phyloP scores from a whole-genome alignment of 2,113 vertebrate genomes.

The Gambusia holbrooki region DNA sequence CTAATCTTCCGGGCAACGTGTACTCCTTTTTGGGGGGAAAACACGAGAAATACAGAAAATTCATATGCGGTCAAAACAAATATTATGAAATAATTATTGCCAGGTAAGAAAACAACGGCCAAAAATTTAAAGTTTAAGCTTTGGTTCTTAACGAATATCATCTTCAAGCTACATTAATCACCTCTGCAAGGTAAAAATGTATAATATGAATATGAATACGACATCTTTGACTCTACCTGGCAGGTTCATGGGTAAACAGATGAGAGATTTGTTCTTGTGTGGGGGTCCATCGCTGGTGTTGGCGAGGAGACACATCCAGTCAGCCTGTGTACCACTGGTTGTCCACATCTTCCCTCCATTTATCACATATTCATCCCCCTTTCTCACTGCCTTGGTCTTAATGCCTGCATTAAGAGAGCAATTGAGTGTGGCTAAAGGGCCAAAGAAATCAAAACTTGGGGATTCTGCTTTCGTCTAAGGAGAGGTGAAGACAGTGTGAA shows the following conservation, averaged over 20 bases:
- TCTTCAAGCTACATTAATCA: background rate
- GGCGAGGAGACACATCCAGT: constrained; percentile 86
- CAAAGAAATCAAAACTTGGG: background rate
- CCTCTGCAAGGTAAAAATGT: background rate
- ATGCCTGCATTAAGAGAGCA: constrained; percentile 72
- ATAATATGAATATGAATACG: background rate
- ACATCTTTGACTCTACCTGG: constrained; percentile 72
- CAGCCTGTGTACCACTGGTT: constrained; percentile 80
- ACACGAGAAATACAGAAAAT: background rate
- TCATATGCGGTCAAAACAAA: background rate
- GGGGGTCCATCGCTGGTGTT: constrained; percentile 80
- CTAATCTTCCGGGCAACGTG: constrained; percentile 85
- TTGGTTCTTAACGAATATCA: background rate
- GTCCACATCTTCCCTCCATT: constrained; percentile 88
- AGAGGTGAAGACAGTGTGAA: background rate
- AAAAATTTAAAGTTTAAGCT: background rate
- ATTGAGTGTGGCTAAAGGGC: background rate
- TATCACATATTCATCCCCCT: constrained; percentile 83
- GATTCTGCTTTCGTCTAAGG: background rate
- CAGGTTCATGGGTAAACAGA: constrained; percentile 85
- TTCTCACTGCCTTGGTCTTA: constrained; percentile 82
- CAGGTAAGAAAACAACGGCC: too few relatives aligned
- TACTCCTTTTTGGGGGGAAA: constrained; percentile 67
- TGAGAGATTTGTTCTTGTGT: constrained; percentile 86
- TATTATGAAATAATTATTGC: background rate